Evolutionary conservation across 1,140 invertebrate species (phyloP).

Genomic region (Cyclargus thomasi): DNA sequence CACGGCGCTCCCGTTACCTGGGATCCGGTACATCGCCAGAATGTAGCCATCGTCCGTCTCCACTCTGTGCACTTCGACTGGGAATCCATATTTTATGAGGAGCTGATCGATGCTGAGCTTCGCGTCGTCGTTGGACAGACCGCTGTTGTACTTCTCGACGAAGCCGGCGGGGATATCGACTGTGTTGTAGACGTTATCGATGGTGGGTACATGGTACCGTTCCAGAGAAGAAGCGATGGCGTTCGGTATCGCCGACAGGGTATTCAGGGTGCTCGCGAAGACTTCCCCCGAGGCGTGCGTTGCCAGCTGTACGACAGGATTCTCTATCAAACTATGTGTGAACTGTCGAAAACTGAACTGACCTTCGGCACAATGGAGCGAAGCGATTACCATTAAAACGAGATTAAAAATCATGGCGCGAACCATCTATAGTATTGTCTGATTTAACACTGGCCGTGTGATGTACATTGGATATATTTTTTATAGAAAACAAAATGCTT

Average conservation of each 20-base stretch:
- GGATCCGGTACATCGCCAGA: slow-evolving; percentile 17
- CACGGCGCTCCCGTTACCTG: slow-evolving; percentile 2
- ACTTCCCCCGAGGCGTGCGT: slow-evolving; percentile 10
- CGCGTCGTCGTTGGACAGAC: slow-evolving; percentile 28
- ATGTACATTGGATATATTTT: not conserved
- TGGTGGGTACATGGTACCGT: not conserved
- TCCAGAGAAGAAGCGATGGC: slow-evolving; percentile 9
- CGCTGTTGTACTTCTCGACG: slow-evolving; percentile 17
- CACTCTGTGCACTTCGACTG: slow-evolving; percentile 26
- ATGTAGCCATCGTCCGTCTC: slow-evolving; percentile 17
- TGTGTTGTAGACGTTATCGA: slow-evolving; percentile 14
- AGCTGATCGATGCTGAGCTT: slow-evolving; percentile 31
- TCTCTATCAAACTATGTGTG: slow-evolving; percentile 13
- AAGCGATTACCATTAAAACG: not conserved
- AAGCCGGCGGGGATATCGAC: slow-evolving; percentile 18
- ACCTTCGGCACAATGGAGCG: not conserved
- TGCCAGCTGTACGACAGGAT: slow-evolving; percentile 19
- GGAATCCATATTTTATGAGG: slow-evolving; percentile 32
- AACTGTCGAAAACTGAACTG: slow-evolving; percentile 4
- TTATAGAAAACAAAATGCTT: slow-evolving; percentile 2
- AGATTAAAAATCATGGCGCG: not conserved
- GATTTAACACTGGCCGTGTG: slow-evolving; percentile 14
- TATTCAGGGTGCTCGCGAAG: slow-evolving; percentile 14
- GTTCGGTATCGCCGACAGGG: slow-evolving; percentile 13
- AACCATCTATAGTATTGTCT: not conserved